Evolutionary conservation across 2,888 invertebrate species (phyloP).

Genomic region (Euphydryas editha): DNA sequence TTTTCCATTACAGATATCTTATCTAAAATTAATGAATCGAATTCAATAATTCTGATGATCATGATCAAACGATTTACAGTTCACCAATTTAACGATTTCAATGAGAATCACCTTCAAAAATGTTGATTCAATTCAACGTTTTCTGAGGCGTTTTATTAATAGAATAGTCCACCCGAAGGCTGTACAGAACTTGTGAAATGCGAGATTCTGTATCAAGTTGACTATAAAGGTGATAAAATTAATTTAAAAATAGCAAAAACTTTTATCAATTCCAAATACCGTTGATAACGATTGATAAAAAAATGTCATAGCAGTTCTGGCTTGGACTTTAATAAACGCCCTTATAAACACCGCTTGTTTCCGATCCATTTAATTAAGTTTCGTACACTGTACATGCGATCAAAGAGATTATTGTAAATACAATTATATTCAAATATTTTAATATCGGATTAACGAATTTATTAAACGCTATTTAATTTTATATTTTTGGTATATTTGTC

Average conservation of each 20-base stretch:
- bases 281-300: not conserved
- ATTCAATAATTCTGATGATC: not conserved
- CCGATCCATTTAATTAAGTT: constrained; percentile 38
- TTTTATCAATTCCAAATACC: not conserved
- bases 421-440: constrained; percentile 43
- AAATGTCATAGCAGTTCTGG: constrained; percentile 38
- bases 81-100: constrained; percentile 54
- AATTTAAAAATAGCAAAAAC: not conserved
- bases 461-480: constrained; percentile 6
- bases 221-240: constrained; percentile 47
- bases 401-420: constrained; percentile 56
- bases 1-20: not conserved
- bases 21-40: not conserved
- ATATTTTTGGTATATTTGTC: not conserved
- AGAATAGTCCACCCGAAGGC: constrained; percentile 60
- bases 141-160: constrained; percentile 78
- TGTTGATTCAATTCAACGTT: constrained; percentile 79
- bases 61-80: constrained; percentile 17
- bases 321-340: constrained; percentile 62
- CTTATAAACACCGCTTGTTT: constrained; percentile 55
- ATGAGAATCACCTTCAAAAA: constrained; percentile 78
- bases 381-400: constrained; percentile 44
- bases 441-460: constrained; percentile 18
- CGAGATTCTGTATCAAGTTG: constrained; percentile 57
- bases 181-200: constrained; percentile 56